Percentiles rank a stretch among this genome's conserved stretches.
phyloP scores from a whole-genome alignment of 2,113 vertebrate species.

The Protobothrops mucrosquamatus region DNA sequence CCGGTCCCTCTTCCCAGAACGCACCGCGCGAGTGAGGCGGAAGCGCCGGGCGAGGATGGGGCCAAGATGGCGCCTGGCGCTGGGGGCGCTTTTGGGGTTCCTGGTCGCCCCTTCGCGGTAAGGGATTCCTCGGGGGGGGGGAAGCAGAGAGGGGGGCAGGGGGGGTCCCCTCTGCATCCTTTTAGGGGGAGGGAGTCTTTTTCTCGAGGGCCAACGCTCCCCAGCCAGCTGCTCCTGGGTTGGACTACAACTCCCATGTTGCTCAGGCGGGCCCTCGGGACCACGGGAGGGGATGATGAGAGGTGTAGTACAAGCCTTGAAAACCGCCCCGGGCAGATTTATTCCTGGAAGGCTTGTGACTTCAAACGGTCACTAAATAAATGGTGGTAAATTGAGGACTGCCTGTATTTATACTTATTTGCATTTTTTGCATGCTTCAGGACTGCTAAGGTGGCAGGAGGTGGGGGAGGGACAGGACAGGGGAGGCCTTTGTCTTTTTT shows the following conservation, averaged over 20 bases:
- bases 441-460: not conserved
- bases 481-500: no score
- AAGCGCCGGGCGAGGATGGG: not conserved
- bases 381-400: no score
- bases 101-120: not conserved
- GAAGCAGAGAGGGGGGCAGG: no score
- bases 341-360: no score
- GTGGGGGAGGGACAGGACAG: no score
- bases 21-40: not conserved
- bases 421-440: not conserved
- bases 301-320: not conserved
- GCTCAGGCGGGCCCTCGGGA: not conserved
- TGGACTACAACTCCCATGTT: not conserved
- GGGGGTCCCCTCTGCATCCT: not conserved
- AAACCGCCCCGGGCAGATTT: no score
- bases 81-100: not conserved
- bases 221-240: not conserved
- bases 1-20: not conserved
- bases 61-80: not conserved
- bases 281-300: not conserved
- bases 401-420: not conserved
- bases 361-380: no score
- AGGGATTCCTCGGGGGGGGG: not conserved
- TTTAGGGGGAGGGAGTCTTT: no score
- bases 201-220: no score